Evolutionary conservation across 1,140 invertebrate genomes (phyloP).

Genomic region (Littorina saxatilis): DNA sequence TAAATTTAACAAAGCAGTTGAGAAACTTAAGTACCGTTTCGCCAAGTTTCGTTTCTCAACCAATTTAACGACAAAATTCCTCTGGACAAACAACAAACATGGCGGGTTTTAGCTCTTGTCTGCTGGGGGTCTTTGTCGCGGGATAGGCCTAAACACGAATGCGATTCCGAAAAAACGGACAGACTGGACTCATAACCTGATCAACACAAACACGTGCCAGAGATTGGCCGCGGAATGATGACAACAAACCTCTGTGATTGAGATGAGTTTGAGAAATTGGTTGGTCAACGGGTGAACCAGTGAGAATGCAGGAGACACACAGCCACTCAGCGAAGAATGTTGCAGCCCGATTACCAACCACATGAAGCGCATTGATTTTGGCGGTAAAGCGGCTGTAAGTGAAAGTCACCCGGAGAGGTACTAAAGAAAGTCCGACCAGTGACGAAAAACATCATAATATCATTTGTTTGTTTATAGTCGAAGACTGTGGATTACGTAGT

Average conservation of each 20-base stretch:
- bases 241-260: conserved; percentile 72
- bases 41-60: too few relatives aligned
- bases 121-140: not conserved
- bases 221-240: conserved; percentile 61
- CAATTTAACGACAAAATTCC: too few relatives aligned
- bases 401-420: too few relatives aligned
- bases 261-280: conserved; percentile 72
- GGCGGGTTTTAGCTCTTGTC: conserved; percentile 21
- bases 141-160: too few relatives aligned
- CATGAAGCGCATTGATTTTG: conserved; percentile 9
- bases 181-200: not conserved
- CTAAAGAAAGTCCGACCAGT: too few relatives aligned
- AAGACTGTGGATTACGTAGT: too few relatives aligned
- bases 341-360: conserved; percentile 39
- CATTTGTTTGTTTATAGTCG: too few relatives aligned
- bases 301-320: conserved; percentile 68
- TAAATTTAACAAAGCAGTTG: too few relatives aligned
- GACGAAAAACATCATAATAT: too few relatives aligned
- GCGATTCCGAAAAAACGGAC: too few relatives aligned
- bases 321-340: conserved; percentile 67
- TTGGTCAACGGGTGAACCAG: conserved; percentile 73
- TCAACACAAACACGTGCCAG: conserved; percentile 57
- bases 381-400: conserved; percentile 27
- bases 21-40: too few relatives aligned
- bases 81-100: conserved; percentile 18